Base-by-base conservation (phyloP, 2,113 vertebrate genomes). In the Erinaceus europaeus region DNA sequence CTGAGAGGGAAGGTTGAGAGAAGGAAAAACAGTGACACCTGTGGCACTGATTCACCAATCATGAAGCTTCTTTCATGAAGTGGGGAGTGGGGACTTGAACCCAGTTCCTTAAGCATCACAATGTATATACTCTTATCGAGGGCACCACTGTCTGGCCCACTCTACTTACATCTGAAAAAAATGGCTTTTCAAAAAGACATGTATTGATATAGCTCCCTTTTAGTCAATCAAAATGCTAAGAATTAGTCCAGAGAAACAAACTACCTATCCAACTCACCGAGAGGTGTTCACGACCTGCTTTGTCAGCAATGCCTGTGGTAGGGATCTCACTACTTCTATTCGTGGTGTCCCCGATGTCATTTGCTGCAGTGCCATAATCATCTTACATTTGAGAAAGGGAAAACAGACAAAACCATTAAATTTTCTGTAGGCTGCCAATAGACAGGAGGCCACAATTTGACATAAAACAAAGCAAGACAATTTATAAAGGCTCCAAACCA, bases 261-360 rank as follows among this genome's bases (percentile, higher is more conserved):
- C 9, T 69, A 4, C 29, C 29, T 79, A 44, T 87, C 7, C 18
- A 23, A 98, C 99, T 99, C 97, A 99, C 99, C 94, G 98, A 98
- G 74, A 99, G 98, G 95, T 97, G 98, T 89, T 99, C 98, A 96
- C 98, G 98, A 81, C 95, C 98, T 0, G 95, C 89, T 92, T 96
- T 96, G 94, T 97, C 96, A 36, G 97, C 97, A 48, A 97, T 97
- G 82, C 96, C 97, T 4, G 97, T 97, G 77, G 97, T 94, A 93
- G 97, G 97, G 57, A 96, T 96, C n/a, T 95, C 95, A 61, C 96
- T 97, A 93, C 96, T 97, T 92, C 95, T 97, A 96, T 98, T 97
- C 5, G 96, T 97, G 68, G 96, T 97, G 53, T 97, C 97, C 69
- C 96, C 97, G 10, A 97, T 94, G 87, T 98, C 97, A 94, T 96